These are phyloP conservation scores for Lithophane leautieri DNA, from an alignment of 2,888 invertebrate genomes.

Conservation along the genomic window DNA sequence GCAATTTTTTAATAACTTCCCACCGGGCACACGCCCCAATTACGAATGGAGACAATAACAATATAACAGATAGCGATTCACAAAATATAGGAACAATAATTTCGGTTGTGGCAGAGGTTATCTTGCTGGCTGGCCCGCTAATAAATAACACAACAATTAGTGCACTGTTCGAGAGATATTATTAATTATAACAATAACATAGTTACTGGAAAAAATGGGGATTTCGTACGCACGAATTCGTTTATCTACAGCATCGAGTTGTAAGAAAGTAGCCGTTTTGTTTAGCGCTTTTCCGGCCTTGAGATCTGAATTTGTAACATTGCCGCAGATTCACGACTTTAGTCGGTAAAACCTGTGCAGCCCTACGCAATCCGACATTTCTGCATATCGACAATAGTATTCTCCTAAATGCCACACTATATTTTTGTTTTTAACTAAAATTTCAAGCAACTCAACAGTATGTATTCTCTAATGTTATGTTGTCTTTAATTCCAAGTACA, in stretches of 20 bases:
- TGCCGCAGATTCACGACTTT: too few species aligned
- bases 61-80: constrained; percentile 68
- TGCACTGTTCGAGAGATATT: constrained; percentile 68
- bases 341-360: not conserved
- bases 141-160: constrained; percentile 72
- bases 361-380: not conserved
- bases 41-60: constrained; percentile 67
- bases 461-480: not conserved
- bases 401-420: not conserved
- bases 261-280: not conserved
- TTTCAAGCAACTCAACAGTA: not conserved
- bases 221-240: constrained; percentile 22
- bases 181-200: constrained; percentile 67
- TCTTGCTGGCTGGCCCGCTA: constrained; percentile 66
- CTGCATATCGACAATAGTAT: not conserved
- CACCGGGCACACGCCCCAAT: constrained; percentile 61
- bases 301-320: not conserved
- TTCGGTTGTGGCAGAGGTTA: constrained; percentile 78
- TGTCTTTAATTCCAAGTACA: not conserved
- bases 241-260: constrained; percentile 4
- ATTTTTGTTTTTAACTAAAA: not conserved
- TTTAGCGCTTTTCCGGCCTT: constrained; percentile 14
- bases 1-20: constrained; percentile 48
- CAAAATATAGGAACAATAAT: constrained; percentile 78
- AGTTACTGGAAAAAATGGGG: constrained; percentile 52